These are phyloP conservation scores for Hemaris fuciformis DNA, from an alignment of 2,888 invertebrate genomes.

Conservation along the genomic window DNA sequence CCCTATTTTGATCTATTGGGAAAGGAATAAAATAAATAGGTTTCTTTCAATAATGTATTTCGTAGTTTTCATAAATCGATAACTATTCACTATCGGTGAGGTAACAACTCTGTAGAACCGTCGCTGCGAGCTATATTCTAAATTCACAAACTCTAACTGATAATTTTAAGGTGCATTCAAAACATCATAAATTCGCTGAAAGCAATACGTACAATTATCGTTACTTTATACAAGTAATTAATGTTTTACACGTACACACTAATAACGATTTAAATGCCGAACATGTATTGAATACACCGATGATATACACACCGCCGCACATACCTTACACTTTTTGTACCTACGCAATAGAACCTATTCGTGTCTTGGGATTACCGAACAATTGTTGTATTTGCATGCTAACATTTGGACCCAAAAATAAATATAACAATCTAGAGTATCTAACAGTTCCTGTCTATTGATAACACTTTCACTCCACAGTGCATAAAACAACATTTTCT, in stretches of 20 bases:
- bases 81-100: constrained; percentile 79
- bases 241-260: background rate
- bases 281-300: constrained; percentile 17
- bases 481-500: background rate
- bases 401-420: constrained; percentile 5
- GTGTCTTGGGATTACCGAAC: background rate
- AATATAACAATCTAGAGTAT: constrained; percentile 1
- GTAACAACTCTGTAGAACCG: constrained; percentile 76
- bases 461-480: constrained; percentile 5
- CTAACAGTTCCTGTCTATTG: background rate
- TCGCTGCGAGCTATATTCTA: constrained; percentile 65
- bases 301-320: constrained; percentile 18
- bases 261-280: constrained; percentile 7
- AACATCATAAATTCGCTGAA: constrained; percentile 28
- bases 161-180: constrained; percentile 62
- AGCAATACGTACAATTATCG: background rate
- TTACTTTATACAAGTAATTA: background rate
- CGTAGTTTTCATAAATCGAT: constrained; percentile 73
- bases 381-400: background rate
- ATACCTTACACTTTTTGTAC: background rate
- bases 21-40: constrained; percentile 24
- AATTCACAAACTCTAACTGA: constrained; percentile 67
- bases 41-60: constrained; percentile 69
- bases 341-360: background rate
- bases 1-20: no score